Conservation (phyloP, 2,888 invertebrate genomes). For the Flexamia atlantica region DNA sequence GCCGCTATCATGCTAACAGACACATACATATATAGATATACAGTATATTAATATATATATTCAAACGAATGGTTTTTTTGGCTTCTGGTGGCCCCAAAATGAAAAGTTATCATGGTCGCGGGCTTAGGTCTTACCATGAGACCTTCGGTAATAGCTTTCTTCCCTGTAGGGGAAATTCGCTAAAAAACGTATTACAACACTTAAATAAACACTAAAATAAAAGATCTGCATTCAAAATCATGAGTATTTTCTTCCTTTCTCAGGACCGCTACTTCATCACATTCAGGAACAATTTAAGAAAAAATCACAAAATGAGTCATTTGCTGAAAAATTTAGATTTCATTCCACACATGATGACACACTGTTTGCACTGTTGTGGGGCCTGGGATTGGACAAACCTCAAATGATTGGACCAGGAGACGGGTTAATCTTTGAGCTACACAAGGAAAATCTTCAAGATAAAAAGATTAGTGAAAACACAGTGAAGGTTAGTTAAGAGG, state of each 20-base stretch:
- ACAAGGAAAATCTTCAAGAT: slow-evolving; percentile 21
- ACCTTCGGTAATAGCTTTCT: no score
- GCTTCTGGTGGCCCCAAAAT: no score
- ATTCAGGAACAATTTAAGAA: background rate
- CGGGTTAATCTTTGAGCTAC: slow-evolving; percentile 37
- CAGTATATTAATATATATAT: no score
- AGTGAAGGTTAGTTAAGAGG: slow-evolving; percentile 13
- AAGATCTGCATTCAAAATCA: no score
- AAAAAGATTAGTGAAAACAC: background rate
- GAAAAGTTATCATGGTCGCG: no score
- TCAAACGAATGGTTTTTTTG: no score
- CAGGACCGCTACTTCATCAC: slow-evolving; percentile 32
- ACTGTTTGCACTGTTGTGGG: slow-evolving; percentile 23
- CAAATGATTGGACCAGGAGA: slow-evolving; percentile 26
- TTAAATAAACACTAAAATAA: no score
- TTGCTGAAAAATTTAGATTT: slow-evolving; percentile 13
- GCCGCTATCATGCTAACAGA: no score
- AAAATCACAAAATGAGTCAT: background rate
- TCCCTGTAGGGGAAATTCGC: no score
- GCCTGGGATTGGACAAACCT: background rate
- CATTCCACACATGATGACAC: slow-evolving; percentile 32
- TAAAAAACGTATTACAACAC: no score
- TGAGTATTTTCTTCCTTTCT: background rate
- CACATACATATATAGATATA: no score
- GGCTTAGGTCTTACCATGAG: no score